Percentiles rank a stretch among this genome's conserved stretches.
phyloP scores from a whole-genome alignment of 2,797 vertebrate genomes.

The Acestrorhynchus altus region DNA sequence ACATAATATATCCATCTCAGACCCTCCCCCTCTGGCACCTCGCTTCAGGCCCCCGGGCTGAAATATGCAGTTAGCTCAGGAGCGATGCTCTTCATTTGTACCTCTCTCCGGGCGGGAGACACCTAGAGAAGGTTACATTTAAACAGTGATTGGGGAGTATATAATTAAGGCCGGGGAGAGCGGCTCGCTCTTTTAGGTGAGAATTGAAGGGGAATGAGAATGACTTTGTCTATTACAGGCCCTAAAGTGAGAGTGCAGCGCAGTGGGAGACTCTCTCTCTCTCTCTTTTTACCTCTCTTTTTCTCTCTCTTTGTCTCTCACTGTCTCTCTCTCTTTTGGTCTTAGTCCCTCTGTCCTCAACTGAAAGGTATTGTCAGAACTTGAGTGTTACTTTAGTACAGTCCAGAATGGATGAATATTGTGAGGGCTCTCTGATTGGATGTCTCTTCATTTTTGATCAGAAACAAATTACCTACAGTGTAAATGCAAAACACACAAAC shows the following conservation, averaged over 20 bases:
- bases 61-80: constrained; percentile 67
- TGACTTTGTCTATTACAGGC: constrained; percentile 76
- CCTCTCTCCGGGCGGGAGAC: constrained; percentile 49
- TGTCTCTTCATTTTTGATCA: not conserved
- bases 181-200: constrained; percentile 77
- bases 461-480: not conserved
- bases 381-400: not conserved
- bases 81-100: constrained; percentile 61
- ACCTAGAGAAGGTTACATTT: constrained; percentile 70
- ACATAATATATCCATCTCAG: constrained; percentile 74
- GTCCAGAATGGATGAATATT: not conserved
- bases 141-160: constrained; percentile 75
- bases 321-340: not conserved
- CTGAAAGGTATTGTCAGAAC: constrained; percentile 32
- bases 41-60: constrained; percentile 62
- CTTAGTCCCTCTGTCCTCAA: not conserved
- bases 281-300: constrained; percentile 23
- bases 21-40: constrained; percentile 25
- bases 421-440: not conserved
- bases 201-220: constrained; percentile 78
- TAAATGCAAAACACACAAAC: not conserved
- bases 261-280: constrained; percentile 59
- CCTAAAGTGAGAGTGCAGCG: constrained; percentile 69
- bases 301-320: not conserved
- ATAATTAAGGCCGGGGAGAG: constrained; percentile 78